Percentiles rank a stretch among this genome's conserved stretches.
Evolutionary conservation across 2,113 vertebrate genomes (phyloP).

Genomic region (Clarias macrocephalus): DNA sequence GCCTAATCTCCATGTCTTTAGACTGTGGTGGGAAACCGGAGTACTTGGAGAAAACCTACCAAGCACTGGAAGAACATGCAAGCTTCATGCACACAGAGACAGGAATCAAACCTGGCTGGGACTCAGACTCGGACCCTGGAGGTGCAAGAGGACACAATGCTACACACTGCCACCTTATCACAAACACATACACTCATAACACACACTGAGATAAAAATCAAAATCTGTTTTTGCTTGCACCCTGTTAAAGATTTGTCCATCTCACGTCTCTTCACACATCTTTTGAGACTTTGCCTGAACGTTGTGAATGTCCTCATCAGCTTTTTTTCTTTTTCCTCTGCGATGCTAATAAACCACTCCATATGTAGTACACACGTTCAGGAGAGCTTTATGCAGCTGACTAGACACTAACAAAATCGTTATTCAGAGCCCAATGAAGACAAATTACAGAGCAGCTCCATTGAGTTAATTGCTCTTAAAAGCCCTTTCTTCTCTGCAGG

Average conservation of each 20-base stretch:
- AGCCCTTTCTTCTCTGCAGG: slow-evolving; percentile 30
- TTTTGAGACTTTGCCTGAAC: not conserved
- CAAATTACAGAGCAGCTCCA: slow-evolving; percentile 30
- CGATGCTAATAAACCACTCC: slow-evolving; percentile 44
- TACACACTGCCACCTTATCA: no score
- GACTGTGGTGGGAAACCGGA: no score
- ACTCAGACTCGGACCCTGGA: no score
- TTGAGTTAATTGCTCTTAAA: slow-evolving; percentile 37
- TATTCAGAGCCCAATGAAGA: slow-evolving; percentile 24
- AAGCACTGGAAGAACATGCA: no score
- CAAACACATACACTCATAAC: not conserved
- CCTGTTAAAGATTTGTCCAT: not conserved
- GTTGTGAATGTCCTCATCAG: slow-evolving; percentile 10
- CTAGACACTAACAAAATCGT: slow-evolving; percentile 21
- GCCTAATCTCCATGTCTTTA: no score
- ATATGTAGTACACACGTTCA: slow-evolving; percentile 24
- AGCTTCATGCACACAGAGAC: no score
- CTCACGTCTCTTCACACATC: not conserved
- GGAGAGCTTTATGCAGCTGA: slow-evolving; percentile 31
- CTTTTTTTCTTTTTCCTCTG: slow-evolving; percentile 41
- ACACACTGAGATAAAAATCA: not conserved
- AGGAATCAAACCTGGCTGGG: no score
- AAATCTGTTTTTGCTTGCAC: not conserved
- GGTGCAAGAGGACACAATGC: no score
- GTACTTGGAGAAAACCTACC: no score